Base-by-base conservation (phyloP, 2,888 invertebrate genomes). In the Belgica antarctica region DNA sequence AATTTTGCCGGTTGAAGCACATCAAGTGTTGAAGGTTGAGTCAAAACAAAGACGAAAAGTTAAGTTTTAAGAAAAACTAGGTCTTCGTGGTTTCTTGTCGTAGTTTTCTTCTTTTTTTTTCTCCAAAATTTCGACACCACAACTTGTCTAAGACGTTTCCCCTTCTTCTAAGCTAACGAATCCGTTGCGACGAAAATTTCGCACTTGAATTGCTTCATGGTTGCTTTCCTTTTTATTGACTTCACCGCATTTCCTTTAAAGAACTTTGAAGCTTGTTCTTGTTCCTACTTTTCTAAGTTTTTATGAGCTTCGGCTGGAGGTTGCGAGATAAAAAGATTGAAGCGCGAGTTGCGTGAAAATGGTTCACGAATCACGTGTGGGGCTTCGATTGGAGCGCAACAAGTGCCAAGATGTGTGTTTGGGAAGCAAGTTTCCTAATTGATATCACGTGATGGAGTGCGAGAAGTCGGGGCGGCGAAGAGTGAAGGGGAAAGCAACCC, bases 151-250 rank as follows among this genome's bases (percentile, higher is more conserved):
- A n/a, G n/a, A n/a, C n/a, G n/a, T n/a, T n/a, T n/a, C n/a, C n/a
- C n/a, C n/a, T n/a, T n/a, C n/a, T n/a, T n/a, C n/a, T n/a, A n/a
- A n/a, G n/a, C n/a, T n/a, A n/a, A 47, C 46, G 28, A 47, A 31
- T 8, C 17, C 52, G 24, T 41, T 66, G 36, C 19, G 59, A 24
- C 25, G 19, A 25, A 59, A 59, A 4, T 52, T 68, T 68, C 68
- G 52, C 68, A 68, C 68, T 68, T 34, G 47, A 68, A 15, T 57
- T 31, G 52, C 10, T 68, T 19, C 57, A 19, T 46, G n/a, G n/a
- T n/a, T 15, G 41, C 10, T 31, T 41, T 5, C n/a, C 41, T 41
- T 41, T n/a, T 41, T 41, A 41, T n/a, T 41, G 41, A 41, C 41
- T 41, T 41, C 41, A n/a, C 15, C 5, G 2, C 2, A 5, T 12